Evolutionary conservation across 1,140 invertebrate genomes (phyloP), one percentile per base, ranked within the genome.

Genomic region (Drosophila sechellia): DNA sequence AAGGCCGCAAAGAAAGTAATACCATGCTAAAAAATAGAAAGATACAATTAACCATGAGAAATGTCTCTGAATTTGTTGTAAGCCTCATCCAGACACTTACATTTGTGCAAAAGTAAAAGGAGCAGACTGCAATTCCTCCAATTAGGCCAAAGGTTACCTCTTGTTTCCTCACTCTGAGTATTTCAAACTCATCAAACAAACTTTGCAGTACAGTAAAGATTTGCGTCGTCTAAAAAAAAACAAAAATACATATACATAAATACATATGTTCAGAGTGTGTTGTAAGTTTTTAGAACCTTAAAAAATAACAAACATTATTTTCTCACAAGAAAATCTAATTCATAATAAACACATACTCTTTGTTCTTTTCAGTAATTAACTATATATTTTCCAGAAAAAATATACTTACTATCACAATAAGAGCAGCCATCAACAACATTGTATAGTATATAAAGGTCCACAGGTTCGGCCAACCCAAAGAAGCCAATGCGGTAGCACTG

Each of bases 161-260:
- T 8, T 70, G 40, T 50, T 86, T 89, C 8, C 48, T 40, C 1
- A 2, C 8, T 8, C 90, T 58, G 13, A 90, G 58, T 2, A 20
- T 3, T 42, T 85, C 78, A n/a, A 91, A 91, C 15, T 91, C 90
- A 50, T 91, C 90, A n/a, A 90, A 91, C 4, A 91, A 64, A 35
- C 59, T 81, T n/a, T 65, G 77, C 0, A 89, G 35, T 2, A 85
- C 22, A 0, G 80, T 72, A 10, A 89, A 89, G 2, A 89, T 78
- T 54, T 89, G 85, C 0, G 85, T 89, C 1, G 43, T 25, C 85
- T 89, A 31, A 0, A 65, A 27, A 4, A 8, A 57, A 57, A 54
- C 17, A 17, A 17, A 17, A 17, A 17, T 17, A 17, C 17, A 17
- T 17, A 17, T 17, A 17, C 17, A 17, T 17, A 17, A 17, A 17